phyloP scores from a whole-genome alignment of 2,113 vertebrate species.

The Suncus etruscus region DNA sequence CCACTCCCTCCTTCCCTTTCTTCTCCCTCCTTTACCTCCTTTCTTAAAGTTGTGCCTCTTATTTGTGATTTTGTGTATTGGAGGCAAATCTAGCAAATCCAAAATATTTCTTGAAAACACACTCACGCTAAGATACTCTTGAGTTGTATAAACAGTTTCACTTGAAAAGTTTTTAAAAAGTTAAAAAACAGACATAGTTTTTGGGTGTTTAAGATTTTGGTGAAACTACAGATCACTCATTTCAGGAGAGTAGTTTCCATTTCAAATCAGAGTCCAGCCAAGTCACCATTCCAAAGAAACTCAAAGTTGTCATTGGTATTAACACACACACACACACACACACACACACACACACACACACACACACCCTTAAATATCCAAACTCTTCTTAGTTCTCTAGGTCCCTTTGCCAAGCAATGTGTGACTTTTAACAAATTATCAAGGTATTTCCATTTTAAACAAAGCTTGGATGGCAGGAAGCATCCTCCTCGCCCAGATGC shows the following conservation, averaged over 20 bases:
- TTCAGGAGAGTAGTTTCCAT: not conserved
- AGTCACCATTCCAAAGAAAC: not conserved
- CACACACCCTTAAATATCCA: not conserved
- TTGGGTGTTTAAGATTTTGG: not conserved
- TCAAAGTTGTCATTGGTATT: not conserved
- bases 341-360: too few species aligned
- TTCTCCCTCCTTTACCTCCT: not conserved
- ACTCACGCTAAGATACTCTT: not conserved
- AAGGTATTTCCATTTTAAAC: not conserved
- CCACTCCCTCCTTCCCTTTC: too few species aligned
- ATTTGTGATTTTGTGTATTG: not conserved
- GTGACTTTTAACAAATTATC: slow-evolving; percentile 25
- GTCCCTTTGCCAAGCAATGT: not conserved
- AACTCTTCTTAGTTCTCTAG: slow-evolving; percentile 10
- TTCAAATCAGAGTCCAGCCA: not conserved
- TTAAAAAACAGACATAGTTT: not conserved
- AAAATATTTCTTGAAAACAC: not conserved
- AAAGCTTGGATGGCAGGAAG: slow-evolving; percentile 42
- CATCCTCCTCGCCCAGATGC: not conserved
- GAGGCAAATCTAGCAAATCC: not conserved
- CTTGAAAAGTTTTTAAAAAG: not conserved
- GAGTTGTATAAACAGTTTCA: not conserved
- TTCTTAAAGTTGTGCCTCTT: not conserved
- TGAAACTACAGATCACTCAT: not conserved
- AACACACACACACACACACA: too few species aligned